Conservation (phyloP, 2,113 vertebrate species). For the Monopterus albus region DNA sequence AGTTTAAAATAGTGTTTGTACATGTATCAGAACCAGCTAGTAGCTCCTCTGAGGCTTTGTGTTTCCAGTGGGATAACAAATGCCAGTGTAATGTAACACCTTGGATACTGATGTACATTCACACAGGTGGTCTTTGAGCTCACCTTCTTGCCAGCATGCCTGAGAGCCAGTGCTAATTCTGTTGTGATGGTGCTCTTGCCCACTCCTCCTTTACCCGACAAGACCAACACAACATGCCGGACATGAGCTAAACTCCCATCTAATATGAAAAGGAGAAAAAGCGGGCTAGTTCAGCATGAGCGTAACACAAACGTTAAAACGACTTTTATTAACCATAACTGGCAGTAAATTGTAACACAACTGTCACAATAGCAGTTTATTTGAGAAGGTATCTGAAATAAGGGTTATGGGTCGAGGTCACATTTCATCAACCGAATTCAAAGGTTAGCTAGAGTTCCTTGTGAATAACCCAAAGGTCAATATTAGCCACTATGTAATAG, state of each 20-base stretch:
- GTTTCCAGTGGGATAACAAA: background rate
- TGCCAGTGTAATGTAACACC: background rate
- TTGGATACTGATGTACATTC: too few species aligned
- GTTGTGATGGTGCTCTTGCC: slow-evolving; percentile 96
- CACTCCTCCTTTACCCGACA: slow-evolving; percentile 96
- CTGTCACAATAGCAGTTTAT: too few species aligned
- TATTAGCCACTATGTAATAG: background rate
- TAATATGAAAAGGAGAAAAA: slow-evolving; percentile 43
- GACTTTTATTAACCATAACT: too few species aligned
- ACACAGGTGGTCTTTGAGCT: background rate
- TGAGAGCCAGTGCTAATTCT: slow-evolving; percentile 88
- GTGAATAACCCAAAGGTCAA: background rate
- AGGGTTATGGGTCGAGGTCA: slow-evolving; percentile 3
- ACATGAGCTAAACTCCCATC: slow-evolving; percentile 83
- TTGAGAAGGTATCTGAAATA: too few species aligned
- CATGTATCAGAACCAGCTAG: background rate
- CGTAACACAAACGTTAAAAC: too few species aligned
- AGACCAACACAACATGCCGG: slow-evolving; percentile 87
- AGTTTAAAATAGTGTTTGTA: too few species aligned
- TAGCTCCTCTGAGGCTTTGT: background rate
- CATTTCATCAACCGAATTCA: too few species aligned
- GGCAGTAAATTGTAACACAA: too few species aligned
- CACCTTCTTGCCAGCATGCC: slow-evolving; percentile 89
- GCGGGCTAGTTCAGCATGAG: background rate
- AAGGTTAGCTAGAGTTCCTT: background rate